Conservation (phyloP, 2,113 vertebrate genomes). For the Ceyx melanurus region DNA sequence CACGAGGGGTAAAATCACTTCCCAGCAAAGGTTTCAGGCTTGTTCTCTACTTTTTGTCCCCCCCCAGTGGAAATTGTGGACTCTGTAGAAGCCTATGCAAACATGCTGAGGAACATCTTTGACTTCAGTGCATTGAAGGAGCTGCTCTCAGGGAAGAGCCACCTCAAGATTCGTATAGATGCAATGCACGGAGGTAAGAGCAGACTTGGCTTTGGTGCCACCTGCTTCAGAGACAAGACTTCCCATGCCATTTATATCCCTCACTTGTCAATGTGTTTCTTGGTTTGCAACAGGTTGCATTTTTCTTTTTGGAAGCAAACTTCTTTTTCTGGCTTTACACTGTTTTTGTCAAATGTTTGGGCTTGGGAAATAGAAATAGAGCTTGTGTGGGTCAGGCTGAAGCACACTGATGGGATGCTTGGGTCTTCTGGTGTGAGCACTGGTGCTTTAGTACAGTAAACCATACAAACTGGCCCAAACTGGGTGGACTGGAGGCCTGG, state of each 20-base stretch:
- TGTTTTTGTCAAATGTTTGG: not conserved
- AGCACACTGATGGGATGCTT: not conserved
- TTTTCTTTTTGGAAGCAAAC: not conserved
- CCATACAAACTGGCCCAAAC: rapidly evolving
- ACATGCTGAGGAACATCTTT: conserved; percentile 94
- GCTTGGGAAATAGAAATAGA: not conserved
- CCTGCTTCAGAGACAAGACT: not conserved
- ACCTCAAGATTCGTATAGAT: conserved; percentile 91
- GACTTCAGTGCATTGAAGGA: conserved; percentile 92
- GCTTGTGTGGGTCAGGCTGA: not conserved
- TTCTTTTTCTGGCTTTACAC: not conserved
- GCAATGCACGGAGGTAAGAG: conserved; percentile 95
- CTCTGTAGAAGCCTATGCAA: conserved; percentile 91
- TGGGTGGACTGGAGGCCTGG: not conserved
- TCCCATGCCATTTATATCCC: not conserved
- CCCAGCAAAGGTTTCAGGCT: not conserved
- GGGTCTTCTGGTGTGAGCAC: not conserved
- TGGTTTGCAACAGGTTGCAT: not conserved
- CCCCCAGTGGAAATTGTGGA: conserved; percentile 95
- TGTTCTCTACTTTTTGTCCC: not conserved
- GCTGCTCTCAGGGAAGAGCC: conserved; percentile 88
- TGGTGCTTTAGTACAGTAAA: not conserved
- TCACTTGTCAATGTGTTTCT: not conserved
- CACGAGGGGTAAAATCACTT: rapidly evolving
- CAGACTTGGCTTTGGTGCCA: not conserved